A percentile compares a stretch with the other conserved stretches of the same genome.
These are phyloP conservation scores for Stegastes partitus DNA, from an alignment of 2,113 vertebrate genomes.

Conservation along the genomic window DNA sequence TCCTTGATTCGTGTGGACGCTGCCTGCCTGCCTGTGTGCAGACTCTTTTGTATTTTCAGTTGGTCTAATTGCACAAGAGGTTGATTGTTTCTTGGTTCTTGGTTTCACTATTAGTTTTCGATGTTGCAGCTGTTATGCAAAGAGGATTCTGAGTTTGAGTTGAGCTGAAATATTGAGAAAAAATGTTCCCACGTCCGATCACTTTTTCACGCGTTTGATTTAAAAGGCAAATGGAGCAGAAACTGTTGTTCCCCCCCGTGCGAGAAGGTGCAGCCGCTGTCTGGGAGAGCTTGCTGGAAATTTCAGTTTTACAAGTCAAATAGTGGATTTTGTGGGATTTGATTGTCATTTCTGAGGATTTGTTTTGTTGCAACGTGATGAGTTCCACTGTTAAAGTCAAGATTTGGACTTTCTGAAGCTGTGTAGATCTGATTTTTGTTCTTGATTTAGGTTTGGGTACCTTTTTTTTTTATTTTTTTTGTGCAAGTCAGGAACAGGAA, in stretches of 20 bases:
- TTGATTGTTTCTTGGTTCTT: constrained; percentile 71
- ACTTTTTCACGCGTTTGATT: constrained; percentile 31
- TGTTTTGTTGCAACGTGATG: background rate
- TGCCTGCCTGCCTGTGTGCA: constrained; percentile 27
- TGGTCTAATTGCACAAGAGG: constrained; percentile 31
- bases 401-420: background rate
- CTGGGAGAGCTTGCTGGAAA: background rate
- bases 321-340: background rate
- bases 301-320: constrained; percentile 14
- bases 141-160: constrained; percentile 35
- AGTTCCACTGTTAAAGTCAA: background rate
- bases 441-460: background rate
- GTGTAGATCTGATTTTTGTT: background rate
- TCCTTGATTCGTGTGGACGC: no score
- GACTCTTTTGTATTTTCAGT: constrained; percentile 57
- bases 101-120: constrained; percentile 85
- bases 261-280: background rate
- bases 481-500: background rate
- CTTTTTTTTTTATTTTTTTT: constrained; percentile 1
- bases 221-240: constrained; percentile 32
- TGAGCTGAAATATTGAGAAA: constrained; percentile 48
- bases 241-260: background rate
- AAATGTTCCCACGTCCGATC: constrained; percentile 23
- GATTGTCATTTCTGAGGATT: background rate
- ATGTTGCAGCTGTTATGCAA: constrained; percentile 83